Percentiles rank a stretch among this genome's conserved stretches.
Evolutionary conservation across 2,797 vertebrate genomes (phyloP).

Genomic region (Chelon auratus): DNA sequence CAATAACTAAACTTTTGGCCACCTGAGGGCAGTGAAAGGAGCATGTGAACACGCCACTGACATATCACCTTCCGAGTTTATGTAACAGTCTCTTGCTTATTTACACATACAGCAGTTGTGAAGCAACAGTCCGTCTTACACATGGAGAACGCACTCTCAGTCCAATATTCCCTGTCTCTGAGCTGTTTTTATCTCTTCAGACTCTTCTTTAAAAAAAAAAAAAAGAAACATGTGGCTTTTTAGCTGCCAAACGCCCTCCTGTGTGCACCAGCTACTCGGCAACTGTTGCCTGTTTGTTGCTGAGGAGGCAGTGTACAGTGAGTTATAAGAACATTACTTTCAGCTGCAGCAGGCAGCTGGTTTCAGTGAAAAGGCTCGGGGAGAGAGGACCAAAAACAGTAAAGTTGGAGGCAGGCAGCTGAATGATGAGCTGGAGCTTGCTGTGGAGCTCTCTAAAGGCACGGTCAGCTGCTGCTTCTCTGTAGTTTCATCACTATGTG

Average conservation of each 20-base stretch:
- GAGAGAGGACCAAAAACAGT: not conserved
- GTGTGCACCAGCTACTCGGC: not conserved
- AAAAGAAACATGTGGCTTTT: not conserved
- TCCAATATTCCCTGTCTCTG: not conserved
- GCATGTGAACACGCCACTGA: not conserved
- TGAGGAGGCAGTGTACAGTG: not conserved
- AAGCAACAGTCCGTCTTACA: not conserved
- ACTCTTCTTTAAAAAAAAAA: not conserved
- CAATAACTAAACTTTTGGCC: constrained; percentile 9
- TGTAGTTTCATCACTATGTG: not conserved
- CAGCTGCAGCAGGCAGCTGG: not conserved
- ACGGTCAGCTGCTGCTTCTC: not conserved
- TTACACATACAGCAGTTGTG: not conserved
- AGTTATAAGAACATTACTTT: not conserved
- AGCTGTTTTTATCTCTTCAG: not conserved
- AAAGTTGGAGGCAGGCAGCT: not conserved
- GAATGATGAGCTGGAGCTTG: not conserved
- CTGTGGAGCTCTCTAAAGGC: not conserved
- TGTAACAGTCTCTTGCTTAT: not conserved
- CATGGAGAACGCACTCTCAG: not conserved
- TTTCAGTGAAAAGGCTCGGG: not conserved
- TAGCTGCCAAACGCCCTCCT: not conserved
- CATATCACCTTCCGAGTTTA: not conserved
- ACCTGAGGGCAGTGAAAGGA: not conserved
- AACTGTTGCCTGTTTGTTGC: not conserved